Conservation (phyloP, 2,888 invertebrate genomes). For the Lomographa bimaculata region DNA sequence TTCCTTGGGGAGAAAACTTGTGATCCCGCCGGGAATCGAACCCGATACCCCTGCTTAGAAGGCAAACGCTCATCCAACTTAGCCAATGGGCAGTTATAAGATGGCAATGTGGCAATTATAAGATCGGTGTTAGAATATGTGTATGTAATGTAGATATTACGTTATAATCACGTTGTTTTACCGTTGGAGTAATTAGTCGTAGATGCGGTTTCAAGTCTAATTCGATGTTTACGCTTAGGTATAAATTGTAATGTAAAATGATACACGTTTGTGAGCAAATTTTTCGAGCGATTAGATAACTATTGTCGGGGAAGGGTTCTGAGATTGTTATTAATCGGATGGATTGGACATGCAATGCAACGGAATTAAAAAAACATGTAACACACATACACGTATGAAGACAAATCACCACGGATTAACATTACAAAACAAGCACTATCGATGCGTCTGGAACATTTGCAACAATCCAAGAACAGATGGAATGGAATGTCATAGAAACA, state of each 20-base stretch:
- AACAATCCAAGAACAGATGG: conserved; percentile 21
- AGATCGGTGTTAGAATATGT: conserved; percentile 74
- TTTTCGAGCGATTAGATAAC: conserved; percentile 70
- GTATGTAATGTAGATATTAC: conserved; percentile 59
- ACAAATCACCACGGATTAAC: no score
- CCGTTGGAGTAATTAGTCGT: conserved; percentile 56
- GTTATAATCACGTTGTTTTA: conserved; percentile 48
- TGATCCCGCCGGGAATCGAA: no score
- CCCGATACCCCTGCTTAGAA: no score
- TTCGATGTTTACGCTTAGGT: conserved; percentile 78
- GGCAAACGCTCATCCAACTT: no score
- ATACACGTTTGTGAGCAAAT: conserved; percentile 66
- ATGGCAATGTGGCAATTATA: conserved; percentile 75
- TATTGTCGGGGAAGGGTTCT: conserved; percentile 24
- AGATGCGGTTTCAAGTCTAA: conserved; percentile 60
- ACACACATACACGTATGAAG: no score
- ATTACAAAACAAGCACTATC: conserved; percentile 19
- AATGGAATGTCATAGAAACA: conserved; percentile 40
- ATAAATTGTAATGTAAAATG: conserved; percentile 50
- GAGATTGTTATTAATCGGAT: conserved; percentile 21
- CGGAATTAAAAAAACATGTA: conserved; percentile 2
- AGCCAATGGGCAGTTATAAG: no score
- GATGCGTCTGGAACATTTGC: conserved; percentile 16
- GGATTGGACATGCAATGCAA: conserved; percentile 26
- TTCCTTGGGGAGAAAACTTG: no score